Base-by-base conservation (phyloP, 2,113 vertebrate species). In the Tragelaphus scriptus region DNA sequence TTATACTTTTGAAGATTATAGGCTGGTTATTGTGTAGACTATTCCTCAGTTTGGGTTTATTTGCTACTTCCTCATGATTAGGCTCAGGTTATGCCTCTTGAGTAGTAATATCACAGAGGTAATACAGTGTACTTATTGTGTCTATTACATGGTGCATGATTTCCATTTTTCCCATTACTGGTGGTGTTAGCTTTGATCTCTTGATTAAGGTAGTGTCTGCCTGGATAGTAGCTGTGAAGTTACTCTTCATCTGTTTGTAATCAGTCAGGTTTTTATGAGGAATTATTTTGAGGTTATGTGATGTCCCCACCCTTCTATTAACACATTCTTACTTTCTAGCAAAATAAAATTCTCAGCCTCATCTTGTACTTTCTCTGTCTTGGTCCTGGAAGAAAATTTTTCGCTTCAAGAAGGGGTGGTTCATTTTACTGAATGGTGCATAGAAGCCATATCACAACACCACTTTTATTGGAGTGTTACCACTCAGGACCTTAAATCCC, bases 81-180 rank as follows among this genome's bases (percentile, higher is more conserved):
- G 16, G 81, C 58, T 65, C 75, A 85, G 28, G 81, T 63, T 75
- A 44, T 71, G 59, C 28, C 28, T 63, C 75, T 47, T 30, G 19
- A 13, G 51, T 65, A 90, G 40, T 26, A 89, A 79, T 59, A 79
- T 91, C 55, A 65, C 92, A 89, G 47, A 86, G 85, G 44, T 13
- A 51, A 94, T 2, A 55, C 26, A 25, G 3, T 63, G 44, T 88
- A 94, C 2, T 51, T 65, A 58, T 15, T 90, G 14, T 44, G 61
- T 47, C 26, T 87, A 26, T 94, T 63, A 95, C 56, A 11, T 87
- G 88, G 56, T 53, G 82, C 90, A 51, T 44, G 32, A 89, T 96
- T 96, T 96, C 30, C 91, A 14, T 82, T 97, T 91, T 95, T 93
- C 53, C 89, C 77, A 61, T 92, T 56, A 23, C 11, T 84, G 47